phyloP scores from a whole-genome alignment of 1,140 invertebrate genomes.

The Chlorops oryzae region DNA sequence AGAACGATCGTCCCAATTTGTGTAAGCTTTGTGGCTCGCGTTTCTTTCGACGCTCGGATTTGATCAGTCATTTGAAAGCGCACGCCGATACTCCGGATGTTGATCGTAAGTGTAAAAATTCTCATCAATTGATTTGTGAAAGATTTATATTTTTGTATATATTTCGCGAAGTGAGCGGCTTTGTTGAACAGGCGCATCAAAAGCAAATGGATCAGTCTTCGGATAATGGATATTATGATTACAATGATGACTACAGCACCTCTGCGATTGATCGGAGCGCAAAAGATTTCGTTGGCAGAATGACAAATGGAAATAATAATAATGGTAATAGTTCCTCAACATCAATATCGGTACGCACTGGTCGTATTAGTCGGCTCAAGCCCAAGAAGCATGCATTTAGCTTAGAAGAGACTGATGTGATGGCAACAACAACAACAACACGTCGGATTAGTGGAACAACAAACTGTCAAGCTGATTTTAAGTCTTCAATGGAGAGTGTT shows the following conservation, averaged over 20 bases:
- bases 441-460: no score
- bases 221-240: no score
- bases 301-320: slow-evolving; percentile 12
- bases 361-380: slow-evolving; percentile 36
- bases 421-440: no score
- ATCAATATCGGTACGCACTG: slow-evolving; percentile 17
- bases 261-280: slow-evolving; percentile 10
- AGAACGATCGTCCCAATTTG: slow-evolving; percentile 68
- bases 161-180: no score
- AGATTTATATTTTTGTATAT: not conserved
- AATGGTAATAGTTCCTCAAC: slow-evolving; percentile 16
- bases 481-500: not conserved
- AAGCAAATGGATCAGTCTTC: slow-evolving; percentile 20
- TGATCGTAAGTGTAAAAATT: slow-evolving; percentile 23
- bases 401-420: not conserved
- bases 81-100: slow-evolving; percentile 53
- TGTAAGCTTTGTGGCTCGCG: slow-evolving; percentile 73
- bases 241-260: slow-evolving; percentile 1
- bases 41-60: slow-evolving; percentile 68
- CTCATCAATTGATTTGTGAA: no score
- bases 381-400: slow-evolving; percentile 30
- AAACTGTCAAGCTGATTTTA: no score
- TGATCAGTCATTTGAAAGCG: slow-evolving; percentile 75
- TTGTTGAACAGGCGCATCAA: slow-evolving; percentile 26
- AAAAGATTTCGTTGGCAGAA: not conserved